Evolutionary conservation across 2,797 vertebrate genomes (phyloP), one percentile per base, ranked within the genome.

Genomic region (Fundulus diaphanus): DNA sequence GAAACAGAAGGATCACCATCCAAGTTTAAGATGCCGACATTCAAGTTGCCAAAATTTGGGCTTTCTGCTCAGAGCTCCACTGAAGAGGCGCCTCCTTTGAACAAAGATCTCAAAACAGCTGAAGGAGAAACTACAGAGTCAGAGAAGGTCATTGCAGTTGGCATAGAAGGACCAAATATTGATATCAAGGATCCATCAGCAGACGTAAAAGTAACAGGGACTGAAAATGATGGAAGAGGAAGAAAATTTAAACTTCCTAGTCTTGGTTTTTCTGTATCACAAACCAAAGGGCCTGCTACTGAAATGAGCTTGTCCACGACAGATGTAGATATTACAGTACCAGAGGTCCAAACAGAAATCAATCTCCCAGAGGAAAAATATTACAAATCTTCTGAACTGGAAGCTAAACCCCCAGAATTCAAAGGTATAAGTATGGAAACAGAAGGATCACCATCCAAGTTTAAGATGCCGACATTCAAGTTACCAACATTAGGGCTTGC

Each of bases 371-470:
- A 80, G 1, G 22, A 75, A 75, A 40, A 80, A 69, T 0, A 80
- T 0, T 52, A 74, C 65, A 42, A 71, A 48, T 1, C 90, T 40
- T n/a, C 57, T 67, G 27, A 90, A 54, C 33, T 85, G 5, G 76
- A 91, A 49, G 71, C 79, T 12, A 72, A 73, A 80, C 0, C 52
- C 68, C 79, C 85, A 67, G 74, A 86, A 1, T 49, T 63, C 18
- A 78, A 85, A 40, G 48, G 51, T 69, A 52, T 31, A 5, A 24
- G 46, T 66, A 85, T 76, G 22, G 48, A 63, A 44, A 49, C 20
- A 3, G 74, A 88, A 70, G 82, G 70, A 9, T 88, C 88, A 1
- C 89, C 88, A 65, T 89, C 85, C n/a, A 93, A 90, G 82, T 94
- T 92, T 33, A 89, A 87, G 27, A 73, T 91, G 79, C 87, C 86